Base-by-base conservation (phyloP, 2,113 vertebrate genomes). In the Saguinus midas region DNA sequence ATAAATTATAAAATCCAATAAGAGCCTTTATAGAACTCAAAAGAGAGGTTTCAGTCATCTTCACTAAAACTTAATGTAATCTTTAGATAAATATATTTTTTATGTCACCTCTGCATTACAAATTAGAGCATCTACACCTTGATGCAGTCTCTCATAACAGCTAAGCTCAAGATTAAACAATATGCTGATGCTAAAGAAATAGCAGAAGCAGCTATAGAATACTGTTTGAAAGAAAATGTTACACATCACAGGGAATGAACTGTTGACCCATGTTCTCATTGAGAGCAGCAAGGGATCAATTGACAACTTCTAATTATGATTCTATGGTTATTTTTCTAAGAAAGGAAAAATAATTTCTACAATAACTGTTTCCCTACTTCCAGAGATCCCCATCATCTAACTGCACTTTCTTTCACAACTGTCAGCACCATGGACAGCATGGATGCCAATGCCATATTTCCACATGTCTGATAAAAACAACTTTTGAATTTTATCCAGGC, bases 81-180 rank as follows among this genome's bases (percentile, higher is more conserved):
- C 93, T 98, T 97, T 91, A 98, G 91, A 98, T 92, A 37, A 97
- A 96, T 94, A 90, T 95, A 40, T 27, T 52, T 52, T 92, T 78
- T 95, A 70, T 18, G 86, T 86, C 20, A 78, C n/a, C 85, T 81
- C 86, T 98, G 96, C 98, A 97, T 98, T 96, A 84, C 96, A 98
- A 98, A 98, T 96, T 11, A 98, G 92, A 83, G 27, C 91, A 97
- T 98, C 98, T 98, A 90, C 91, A 97, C 95, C 95, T 84, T 98
- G 94, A 96, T 66, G 64, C 37, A 96, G 94, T 95, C 45, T 21
- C 76, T 83, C 5, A 80, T 32, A 96, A 94, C 85, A 40, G 84
- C 90, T 90, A 96, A 97, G 90, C 96, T 97, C 97, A 97, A 98
- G 97, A 98, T 98, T 98, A 98, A 98, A 97, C 68, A 97, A 43